These are phyloP conservation scores for Pogonognathellus flavescens DNA, from an alignment of 1,140 invertebrate species.

Conservation along the genomic window DNA sequence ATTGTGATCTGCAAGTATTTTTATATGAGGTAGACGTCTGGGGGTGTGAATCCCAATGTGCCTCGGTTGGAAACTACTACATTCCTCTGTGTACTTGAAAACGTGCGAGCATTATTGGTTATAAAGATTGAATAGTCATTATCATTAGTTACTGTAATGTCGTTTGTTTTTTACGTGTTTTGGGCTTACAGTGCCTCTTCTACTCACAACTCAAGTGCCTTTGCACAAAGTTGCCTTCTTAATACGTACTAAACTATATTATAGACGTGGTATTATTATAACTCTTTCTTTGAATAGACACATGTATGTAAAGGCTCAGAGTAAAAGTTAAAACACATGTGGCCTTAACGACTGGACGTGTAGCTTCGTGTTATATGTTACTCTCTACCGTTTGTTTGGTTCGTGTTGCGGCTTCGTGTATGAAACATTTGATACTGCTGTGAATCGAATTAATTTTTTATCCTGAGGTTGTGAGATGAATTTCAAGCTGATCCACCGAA, in stretches of 20 bases:
- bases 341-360: slow-evolving; percentile 3
- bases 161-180: neutral
- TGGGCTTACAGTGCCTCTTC: neutral
- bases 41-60: slow-evolving; percentile 21
- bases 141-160: slow-evolving; percentile 19
- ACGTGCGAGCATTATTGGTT: slow-evolving; percentile 27
- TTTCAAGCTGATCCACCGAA: slow-evolving; percentile 58
- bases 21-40: neutral
- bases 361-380: neutral
- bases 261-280: too few relatives aligned
- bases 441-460: slow-evolving; percentile 65
- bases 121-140: slow-evolving; percentile 29
- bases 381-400: neutral
- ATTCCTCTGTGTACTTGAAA: neutral
- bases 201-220: neutral
- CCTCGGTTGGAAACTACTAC: slow-evolving; percentile 3
- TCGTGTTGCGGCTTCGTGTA: slow-evolving; percentile 35
- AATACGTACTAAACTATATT: too few relatives aligned
- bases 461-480: slow-evolving; percentile 59
- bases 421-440: slow-evolving; percentile 59
- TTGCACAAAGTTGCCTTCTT: too few relatives aligned
- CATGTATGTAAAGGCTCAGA: too few relatives aligned
- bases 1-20: neutral
- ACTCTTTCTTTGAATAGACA: too few relatives aligned
- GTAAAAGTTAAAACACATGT: slow-evolving; percentile 7